Percentiles rank a stretch among this genome's conserved stretches.
Evolutionary conservation across 2,113 vertebrate genomes (phyloP).

Genomic region (Nymphicus hollandicus): DNA sequence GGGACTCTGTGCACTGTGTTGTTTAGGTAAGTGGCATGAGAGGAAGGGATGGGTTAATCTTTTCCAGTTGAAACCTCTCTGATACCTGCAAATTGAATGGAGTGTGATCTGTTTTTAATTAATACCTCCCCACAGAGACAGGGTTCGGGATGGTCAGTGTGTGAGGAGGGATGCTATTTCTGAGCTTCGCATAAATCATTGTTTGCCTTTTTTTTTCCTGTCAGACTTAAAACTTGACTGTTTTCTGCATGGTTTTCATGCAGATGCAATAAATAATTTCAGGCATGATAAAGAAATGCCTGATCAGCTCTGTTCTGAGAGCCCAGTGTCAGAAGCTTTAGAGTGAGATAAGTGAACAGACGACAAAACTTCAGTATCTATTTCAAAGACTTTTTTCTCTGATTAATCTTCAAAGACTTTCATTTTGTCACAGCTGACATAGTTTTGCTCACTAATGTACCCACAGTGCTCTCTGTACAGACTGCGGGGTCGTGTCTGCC

Average conservation of each 20-base stretch:
- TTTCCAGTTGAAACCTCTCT: neutral
- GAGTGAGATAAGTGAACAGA: neutral
- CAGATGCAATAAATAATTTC: slow-evolving; percentile 28
- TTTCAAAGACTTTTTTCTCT: neutral
- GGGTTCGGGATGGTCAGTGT: neutral
- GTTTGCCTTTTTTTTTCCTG: neutral
- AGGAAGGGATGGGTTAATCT: neutral
- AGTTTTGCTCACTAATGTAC: neutral
- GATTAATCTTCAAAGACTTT: slow-evolving; percentile 13
- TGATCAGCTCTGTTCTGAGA: neutral
- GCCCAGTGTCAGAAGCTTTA: neutral
- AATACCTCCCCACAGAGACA: neutral
- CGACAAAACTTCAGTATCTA: neutral
- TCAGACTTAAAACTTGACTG: neutral
- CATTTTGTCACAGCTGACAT: neutral
- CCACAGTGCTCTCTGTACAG: neutral
- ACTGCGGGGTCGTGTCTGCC: neutral
- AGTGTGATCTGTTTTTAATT: neutral
- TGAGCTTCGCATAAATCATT: slow-evolving; percentile 7
- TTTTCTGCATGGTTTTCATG: slow-evolving; percentile 20
- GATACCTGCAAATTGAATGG: neutral
- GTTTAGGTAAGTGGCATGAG: neutral
- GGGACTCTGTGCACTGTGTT: neutral
- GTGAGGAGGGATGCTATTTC: neutral
- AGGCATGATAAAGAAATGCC: neutral